Base-by-base conservation (phyloP, 2,113 vertebrate species). In the Trichechus manatus region DNA sequence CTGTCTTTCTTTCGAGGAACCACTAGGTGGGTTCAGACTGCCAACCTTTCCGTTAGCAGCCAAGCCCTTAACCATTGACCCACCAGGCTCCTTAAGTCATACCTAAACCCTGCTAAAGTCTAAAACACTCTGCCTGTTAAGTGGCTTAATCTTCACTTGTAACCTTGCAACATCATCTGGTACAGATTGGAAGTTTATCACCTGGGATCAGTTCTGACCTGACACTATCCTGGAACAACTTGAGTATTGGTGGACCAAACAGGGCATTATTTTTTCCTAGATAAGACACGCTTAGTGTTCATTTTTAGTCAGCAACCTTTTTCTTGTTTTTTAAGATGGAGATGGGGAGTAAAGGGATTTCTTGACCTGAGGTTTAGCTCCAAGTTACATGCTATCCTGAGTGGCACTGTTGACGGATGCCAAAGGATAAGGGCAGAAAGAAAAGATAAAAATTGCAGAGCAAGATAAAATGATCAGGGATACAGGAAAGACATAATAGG, bases 341-440 rank as follows among this genome's bases (percentile, higher is more conserved):
- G 36, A 72, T 81, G 61, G n/a, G 66, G 47, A 93, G n/a, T 84
- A 78, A 96, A 89, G 61, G 36, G 63, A 68, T 89, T 90, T 95
- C 89, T 80, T 86, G 77, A 80, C 44, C 80, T 78, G 61, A 47
- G 68, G 33, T 93, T 8, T 79, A 75, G 89, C 91, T 95, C 29
- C 79, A 77, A 96, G 63, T 86, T 68, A 87, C 91, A 64, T 42
- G 70, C 53, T 96, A 56, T 95, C 47, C 64, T 79, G 86, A 95
- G 8, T 66, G 63, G 84, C 64, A 93, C 68, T 87, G n/a, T 77
- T 93, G 83, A 93, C 96, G 31, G 70, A 92, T 96, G 47, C 91
- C 68, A 97, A 53, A 75, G 66, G 77, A 91, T 94, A 94, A 94
- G 33, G 27, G 72, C 91, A 93, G 82, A 93, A 96, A 95, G 68